Conservation (phyloP, 2,113 vertebrate species). For the Mesitornis unicolor region DNA sequence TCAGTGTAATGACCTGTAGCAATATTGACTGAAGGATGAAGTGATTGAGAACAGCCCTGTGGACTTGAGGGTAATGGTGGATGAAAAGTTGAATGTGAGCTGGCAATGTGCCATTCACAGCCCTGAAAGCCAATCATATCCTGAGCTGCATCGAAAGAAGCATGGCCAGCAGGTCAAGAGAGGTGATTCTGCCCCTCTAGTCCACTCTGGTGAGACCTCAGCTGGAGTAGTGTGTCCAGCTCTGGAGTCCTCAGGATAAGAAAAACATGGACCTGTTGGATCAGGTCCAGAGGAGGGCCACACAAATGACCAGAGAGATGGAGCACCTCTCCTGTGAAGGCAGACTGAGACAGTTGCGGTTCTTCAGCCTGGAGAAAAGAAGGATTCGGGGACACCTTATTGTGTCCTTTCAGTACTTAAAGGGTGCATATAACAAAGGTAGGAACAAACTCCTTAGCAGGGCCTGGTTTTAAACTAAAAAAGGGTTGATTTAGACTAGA, state of each 20-base stretch:
- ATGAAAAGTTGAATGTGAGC: not conserved
- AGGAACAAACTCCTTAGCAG: not conserved
- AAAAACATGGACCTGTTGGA: not conserved
- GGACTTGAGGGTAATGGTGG: not conserved
- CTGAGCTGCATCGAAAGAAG: not conserved
- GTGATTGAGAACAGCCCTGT: not conserved
- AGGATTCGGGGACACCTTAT: not conserved
- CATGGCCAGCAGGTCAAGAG: fast-evolving
- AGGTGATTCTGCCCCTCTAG: not conserved
- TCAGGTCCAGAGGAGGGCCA: not conserved
- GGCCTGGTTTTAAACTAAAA: not conserved
- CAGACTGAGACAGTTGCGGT: not conserved
- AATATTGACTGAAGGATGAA: not conserved
- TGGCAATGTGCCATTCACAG: fast-evolving
- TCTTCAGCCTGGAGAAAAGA: not conserved
- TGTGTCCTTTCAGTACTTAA: not conserved
- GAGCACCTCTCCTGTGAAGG: not conserved
- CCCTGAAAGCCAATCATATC: not conserved
- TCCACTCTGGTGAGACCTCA: not conserved
- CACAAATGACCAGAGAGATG: not conserved
- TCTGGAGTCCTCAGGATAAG: too few species aligned
- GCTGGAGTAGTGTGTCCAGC: not conserved
- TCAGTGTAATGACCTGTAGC: fast-evolving
- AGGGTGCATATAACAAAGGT: not conserved
- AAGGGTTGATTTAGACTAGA: not conserved